Evolutionary conservation across 2,113 vertebrate species (phyloP).

Genomic region (Gobio gobio): DNA sequence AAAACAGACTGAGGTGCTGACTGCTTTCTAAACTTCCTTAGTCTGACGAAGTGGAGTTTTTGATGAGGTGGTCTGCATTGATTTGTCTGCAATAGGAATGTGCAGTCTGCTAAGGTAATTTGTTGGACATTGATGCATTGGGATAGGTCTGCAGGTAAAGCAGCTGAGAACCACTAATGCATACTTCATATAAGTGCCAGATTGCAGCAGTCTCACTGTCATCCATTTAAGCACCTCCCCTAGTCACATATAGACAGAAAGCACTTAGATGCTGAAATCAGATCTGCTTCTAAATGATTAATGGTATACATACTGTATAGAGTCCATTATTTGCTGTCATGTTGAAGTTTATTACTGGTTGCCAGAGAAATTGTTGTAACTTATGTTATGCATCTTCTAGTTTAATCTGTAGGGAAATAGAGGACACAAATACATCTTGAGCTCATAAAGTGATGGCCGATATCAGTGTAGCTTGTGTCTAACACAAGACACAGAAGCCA

Average conservation of each 20-base stretch:
- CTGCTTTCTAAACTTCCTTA: neutral
- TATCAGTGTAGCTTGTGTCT: too few relatives aligned
- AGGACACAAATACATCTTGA: neutral
- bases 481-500: neutral
- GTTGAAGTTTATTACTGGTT: neutral
- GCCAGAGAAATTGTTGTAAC: neutral
- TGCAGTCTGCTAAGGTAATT: neutral
- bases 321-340: neutral
- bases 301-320: neutral
- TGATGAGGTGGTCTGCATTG: neutral
- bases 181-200: neutral
- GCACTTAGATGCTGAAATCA: slow-evolving; percentile 29
- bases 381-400: neutral
- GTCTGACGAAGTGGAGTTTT: neutral
- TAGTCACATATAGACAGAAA: slow-evolving; percentile 1
- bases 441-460: neutral
- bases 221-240: neutral
- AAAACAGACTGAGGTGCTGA: neutral
- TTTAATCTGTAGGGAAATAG: neutral
- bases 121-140: neutral
- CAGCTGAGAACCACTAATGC: neutral
- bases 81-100: neutral
- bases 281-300: slow-evolving; percentile 37
- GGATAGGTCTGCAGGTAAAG: neutral
- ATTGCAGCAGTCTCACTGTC: neutral